Base-by-base conservation (phyloP, 2,113 vertebrate species). In the Serinus canaria region DNA sequence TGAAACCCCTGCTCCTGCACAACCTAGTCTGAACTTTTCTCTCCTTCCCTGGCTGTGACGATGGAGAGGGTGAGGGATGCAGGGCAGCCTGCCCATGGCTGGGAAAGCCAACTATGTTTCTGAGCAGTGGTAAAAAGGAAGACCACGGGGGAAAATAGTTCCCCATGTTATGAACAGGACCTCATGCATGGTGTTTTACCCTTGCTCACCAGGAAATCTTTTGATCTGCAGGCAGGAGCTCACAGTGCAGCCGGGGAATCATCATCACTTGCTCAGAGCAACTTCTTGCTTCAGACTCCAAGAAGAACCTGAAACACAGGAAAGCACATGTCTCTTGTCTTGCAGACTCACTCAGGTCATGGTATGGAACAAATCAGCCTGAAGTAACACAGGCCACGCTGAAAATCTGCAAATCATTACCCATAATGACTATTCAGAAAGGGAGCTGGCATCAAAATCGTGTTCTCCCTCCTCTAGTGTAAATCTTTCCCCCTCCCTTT, bases 391-490 rank as follows among this genome's bases (percentile, higher is more conserved):
- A 96, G 92, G 83, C 86, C 79, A 95, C 56, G 52, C 74, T 64
- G 93, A 83, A 74, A 81, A 83, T 95, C 95, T 97, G 95, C 75
- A 95, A 97, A 63, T 82, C 79, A 87, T 96, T 97, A 95, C 35
- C 52, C n/a, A 31, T 89, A 93, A 96, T 68, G 86, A 78, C 90
- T 95, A 89, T 89, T 91, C 81, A 92, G 74, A 96, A 92, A 92
- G 33, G 68, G 37, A 90, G 31, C 67, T 96, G 78, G 94, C 94
- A 95, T 70, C 50, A 91, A 86, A 83, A 59, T 33, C 2, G 20
- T 83, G 74, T 87, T 30, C 63, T 33, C 17, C 60, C 47, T 72
- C 39, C 59, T 95, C 39, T 50, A 31, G 15, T n/a, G 43, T 70
- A 78, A 85, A 82, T 60, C 46, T 73, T 79, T 89, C 6, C 37